Evolutionary conservation across 2,888 invertebrate species (phyloP).

Genomic region (Clunio marinus): DNA sequence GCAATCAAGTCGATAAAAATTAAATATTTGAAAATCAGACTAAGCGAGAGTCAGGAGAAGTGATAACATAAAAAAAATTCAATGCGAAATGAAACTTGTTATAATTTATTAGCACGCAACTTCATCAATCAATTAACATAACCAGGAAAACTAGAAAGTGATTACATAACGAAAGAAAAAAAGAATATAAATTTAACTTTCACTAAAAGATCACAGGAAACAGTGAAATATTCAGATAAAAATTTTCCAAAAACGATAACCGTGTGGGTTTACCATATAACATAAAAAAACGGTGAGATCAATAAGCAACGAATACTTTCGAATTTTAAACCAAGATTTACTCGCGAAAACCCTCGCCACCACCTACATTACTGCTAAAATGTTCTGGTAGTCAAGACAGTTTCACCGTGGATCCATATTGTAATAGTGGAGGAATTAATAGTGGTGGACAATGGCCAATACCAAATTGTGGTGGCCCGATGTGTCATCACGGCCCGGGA

Average conservation of each 20-base stretch:
- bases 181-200: too few relatives aligned
- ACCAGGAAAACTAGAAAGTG: neutral
- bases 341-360: constrained; percentile 52
- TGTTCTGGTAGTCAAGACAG: constrained; percentile 55
- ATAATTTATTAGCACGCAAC: constrained; percentile 35
- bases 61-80: neutral
- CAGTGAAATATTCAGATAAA: too few relatives aligned
- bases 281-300: too few relatives aligned
- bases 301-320: neutral
- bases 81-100: constrained; percentile 36
- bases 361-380: constrained; percentile 49
- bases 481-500: constrained; percentile 46
- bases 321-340: constrained; percentile 47
- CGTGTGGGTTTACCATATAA: too few relatives aligned
- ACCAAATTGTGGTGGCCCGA: constrained; percentile 46
- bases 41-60: neutral
- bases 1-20: too few relatives aligned
- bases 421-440: constrained; percentile 46
- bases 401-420: constrained; percentile 53
- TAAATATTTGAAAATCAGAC: neutral
- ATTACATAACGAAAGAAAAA: neutral
- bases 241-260: too few relatives aligned
- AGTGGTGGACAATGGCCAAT: constrained; percentile 47
- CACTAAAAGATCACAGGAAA: too few relatives aligned
- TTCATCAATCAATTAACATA: constrained; percentile 32